A percentile compares a stretch with the other conserved stretches of the same genome.
phyloP scores from a whole-genome alignment of 1,140 invertebrate species.

The Eumeta japonica region DNA sequence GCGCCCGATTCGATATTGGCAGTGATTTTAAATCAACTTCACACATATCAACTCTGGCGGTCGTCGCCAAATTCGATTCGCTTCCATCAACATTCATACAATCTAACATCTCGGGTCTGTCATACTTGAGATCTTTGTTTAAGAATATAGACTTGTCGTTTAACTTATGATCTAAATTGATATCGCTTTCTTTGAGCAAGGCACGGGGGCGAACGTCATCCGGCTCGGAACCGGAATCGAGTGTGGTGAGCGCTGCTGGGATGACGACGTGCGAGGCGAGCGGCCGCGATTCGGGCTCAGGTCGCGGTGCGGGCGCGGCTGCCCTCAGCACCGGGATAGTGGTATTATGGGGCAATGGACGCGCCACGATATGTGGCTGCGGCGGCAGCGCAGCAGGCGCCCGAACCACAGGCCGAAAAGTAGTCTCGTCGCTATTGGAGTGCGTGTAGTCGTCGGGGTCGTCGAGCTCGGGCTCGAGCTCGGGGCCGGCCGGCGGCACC shows the following conservation, averaged over 20 bases:
- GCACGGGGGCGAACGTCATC: background rate
- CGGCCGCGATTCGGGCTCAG: constrained; percentile 15
- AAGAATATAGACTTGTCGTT: too few relatives aligned
- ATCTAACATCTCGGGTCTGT: constrained; percentile 4
- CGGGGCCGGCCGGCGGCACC: constrained; percentile 46
- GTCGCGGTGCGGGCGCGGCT: constrained; percentile 10
- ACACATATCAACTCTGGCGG: constrained; percentile 15
- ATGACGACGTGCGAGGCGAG: constrained; percentile 34
- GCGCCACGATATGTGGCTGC: constrained; percentile 15
- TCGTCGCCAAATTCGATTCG: constrained; percentile 18
- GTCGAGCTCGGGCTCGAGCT: constrained; percentile 49
- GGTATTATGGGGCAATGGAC: constrained; percentile 34
- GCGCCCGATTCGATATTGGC: constrained; percentile 29
- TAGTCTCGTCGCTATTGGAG: constrained; percentile 64
- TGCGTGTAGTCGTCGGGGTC: constrained; percentile 59
- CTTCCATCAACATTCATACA: constrained; percentile 10
- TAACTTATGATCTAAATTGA: constrained; percentile 5
- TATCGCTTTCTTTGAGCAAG: constrained; percentile 1
- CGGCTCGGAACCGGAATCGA: background rate
- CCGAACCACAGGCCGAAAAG: constrained; percentile 62
- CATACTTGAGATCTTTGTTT: background rate
- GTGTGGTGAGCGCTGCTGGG: constrained; percentile 25
- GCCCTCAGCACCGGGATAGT: constrained; percentile 40
- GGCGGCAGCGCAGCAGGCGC: constrained; percentile 29
- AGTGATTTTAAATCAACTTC: constrained; percentile 22